These are phyloP conservation scores for Bufo bufo DNA, from an alignment of 2,113 vertebrate genomes.

Conservation along the genomic window DNA sequence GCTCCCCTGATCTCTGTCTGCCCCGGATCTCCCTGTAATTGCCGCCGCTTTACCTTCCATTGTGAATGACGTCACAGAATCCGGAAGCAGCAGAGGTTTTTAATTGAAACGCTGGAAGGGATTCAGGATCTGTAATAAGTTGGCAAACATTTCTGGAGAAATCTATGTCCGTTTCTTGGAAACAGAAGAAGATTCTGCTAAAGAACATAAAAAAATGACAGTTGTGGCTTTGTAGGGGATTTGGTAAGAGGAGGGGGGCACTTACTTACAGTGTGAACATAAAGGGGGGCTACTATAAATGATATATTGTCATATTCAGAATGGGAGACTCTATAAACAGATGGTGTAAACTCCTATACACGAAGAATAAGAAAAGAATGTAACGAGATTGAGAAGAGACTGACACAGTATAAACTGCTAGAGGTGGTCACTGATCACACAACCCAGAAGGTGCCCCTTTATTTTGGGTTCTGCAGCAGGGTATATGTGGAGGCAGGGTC, in stretches of 20 bases:
- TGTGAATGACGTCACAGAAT: neutral
- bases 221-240: neutral
- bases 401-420: too few relatives aligned
- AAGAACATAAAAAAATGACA: neutral
- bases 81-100: neutral
- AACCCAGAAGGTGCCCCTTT: too few relatives aligned
- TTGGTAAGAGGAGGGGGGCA: neutral
- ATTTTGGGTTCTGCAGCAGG: too few relatives aligned
- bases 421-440: too few relatives aligned
- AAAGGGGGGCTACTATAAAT: neutral
- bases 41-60: conserved; percentile 1
- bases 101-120: conserved; percentile 37
- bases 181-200: neutral
- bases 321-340: too few relatives aligned
- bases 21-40: neutral
- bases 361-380: too few relatives aligned
- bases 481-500: too few relatives aligned
- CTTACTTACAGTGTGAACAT: neutral
- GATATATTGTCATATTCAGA: too few relatives aligned
- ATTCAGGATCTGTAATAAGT: neutral
- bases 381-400: too few relatives aligned
- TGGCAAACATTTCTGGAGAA: conserved; percentile 11
- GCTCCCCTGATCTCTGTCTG: neutral
- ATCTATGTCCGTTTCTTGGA: neutral
- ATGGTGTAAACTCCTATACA: too few relatives aligned